Conservation (phyloP, 2,797 vertebrate genomes). For the Megaceryle alcyon region DNA sequence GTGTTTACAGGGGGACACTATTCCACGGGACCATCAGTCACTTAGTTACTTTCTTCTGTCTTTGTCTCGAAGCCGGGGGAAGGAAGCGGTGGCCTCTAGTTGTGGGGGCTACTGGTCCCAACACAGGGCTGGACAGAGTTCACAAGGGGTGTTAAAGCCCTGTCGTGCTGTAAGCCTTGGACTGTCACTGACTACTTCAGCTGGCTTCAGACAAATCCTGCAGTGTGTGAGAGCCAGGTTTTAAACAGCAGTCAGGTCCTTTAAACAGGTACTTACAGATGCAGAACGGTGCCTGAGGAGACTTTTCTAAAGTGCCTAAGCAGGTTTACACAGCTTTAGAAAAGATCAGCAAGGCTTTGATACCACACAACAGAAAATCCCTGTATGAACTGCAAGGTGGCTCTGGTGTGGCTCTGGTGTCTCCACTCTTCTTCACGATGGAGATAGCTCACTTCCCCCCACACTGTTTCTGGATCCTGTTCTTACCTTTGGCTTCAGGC, state of each 20-base stretch:
- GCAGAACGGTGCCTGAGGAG: neutral
- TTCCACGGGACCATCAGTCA: neutral
- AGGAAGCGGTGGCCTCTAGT: neutral
- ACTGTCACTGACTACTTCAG: neutral
- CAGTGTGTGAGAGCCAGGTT: neutral
- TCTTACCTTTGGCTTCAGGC: neutral
- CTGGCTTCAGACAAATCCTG: neutral
- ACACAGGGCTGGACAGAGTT: neutral
- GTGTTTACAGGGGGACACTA: neutral
- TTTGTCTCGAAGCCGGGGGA: neutral
- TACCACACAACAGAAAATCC: neutral
- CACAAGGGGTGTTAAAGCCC: neutral
- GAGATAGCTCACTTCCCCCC: neutral
- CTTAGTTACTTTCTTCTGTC: neutral
- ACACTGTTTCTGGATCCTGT: neutral
- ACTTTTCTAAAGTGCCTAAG: neutral
- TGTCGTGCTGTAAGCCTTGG: neutral
- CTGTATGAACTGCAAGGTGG: neutral
- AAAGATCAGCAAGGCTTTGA: neutral
- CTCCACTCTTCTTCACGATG: fast-evolving
- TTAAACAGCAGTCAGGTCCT: neutral
- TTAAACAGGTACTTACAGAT: neutral
- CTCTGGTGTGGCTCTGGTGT: neutral
- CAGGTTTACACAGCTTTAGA: neutral
- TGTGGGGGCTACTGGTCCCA: no score